Conservation (phyloP, 1,140 invertebrate species). For the Conopomorpha cramerella region DNA sequence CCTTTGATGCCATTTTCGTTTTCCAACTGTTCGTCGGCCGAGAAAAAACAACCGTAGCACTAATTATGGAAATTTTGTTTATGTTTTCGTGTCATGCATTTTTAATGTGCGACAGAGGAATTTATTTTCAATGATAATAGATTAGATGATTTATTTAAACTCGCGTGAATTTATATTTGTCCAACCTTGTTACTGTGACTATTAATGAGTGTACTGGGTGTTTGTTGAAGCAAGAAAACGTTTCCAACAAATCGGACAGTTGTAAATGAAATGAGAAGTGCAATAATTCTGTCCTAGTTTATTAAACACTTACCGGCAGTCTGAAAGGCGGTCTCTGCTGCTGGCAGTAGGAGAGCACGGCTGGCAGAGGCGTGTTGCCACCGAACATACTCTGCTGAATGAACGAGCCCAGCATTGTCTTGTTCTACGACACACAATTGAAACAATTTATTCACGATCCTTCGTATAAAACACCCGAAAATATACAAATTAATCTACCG, state of each 20-base stretch:
- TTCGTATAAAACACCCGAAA: too few species aligned
- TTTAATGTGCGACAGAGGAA: too few species aligned
- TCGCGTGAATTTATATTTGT: neutral
- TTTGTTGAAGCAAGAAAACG: neutral
- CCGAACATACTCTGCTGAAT: constrained; percentile 52
- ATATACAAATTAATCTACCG: too few species aligned
- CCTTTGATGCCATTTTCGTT: too few species aligned
- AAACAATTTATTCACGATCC: too few species aligned
- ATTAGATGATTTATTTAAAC: neutral
- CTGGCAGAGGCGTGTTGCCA: constrained; percentile 40
- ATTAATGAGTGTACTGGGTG: neutral
- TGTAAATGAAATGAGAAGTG: too few species aligned
- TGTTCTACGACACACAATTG: too few species aligned
- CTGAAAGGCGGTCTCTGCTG: constrained; percentile 36
- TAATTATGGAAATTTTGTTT: too few species aligned
- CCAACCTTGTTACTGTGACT: neutral
- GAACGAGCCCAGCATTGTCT: constrained; percentile 54
- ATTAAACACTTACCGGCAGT: constrained; percentile 28
- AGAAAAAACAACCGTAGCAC: too few species aligned
- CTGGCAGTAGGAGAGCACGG: constrained; percentile 45
- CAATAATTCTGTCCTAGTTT: neutral
- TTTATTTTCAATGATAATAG: neutral
- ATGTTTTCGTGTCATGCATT: too few species aligned
- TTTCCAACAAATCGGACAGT: neutral
- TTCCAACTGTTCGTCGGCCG: too few species aligned